phyloP scores from a whole-genome alignment of 2,113 vertebrate species.

The Pseudopodoces humilis region DNA sequence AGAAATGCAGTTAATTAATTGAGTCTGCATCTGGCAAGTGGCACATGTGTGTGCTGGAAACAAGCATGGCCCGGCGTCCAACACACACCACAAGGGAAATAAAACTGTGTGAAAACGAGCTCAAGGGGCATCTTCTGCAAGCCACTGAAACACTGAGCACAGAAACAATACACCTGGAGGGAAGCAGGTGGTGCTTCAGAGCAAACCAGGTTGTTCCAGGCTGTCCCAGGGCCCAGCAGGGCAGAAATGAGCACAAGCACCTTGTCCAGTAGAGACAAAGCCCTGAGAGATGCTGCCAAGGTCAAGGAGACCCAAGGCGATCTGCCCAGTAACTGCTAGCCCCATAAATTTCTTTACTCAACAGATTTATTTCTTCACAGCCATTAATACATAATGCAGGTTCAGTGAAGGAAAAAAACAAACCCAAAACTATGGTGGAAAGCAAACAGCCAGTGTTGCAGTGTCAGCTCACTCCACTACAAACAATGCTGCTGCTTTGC shows the following conservation, averaged over 20 bases:
- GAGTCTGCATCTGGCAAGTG: neutral
- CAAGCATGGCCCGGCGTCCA: neutral
- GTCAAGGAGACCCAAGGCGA: neutral
- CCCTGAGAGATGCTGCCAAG: neutral
- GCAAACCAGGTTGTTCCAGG: neutral
- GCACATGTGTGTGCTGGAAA: neutral
- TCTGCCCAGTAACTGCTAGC: neutral
- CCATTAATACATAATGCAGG: neutral
- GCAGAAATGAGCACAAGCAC: neutral
- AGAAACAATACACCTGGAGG: neutral
- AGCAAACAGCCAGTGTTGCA: neutral
- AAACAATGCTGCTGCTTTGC: neutral
- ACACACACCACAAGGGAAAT: neutral
- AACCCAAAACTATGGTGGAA: neutral
- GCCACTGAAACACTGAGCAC: neutral
- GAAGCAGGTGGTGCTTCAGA: neutral
- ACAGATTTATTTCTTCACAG: slow-evolving; percentile 14
- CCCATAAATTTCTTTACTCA: neutral
- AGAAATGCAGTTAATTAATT: slow-evolving; percentile 10
- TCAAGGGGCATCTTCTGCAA: neutral
- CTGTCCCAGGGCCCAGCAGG: neutral
- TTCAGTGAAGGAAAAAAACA: neutral
- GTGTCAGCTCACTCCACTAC: neutral
- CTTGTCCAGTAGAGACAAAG: neutral
- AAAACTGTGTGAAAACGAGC: neutral